Evolutionary conservation across 2,113 vertebrate genomes (phyloP).

Genomic region (human (Homo sapiens)): GRCh38 chr9:134237501-134238000

Average conservation of each 20-base stretch:
- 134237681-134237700: neutral
- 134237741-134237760: rapidly evolving
- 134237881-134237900: neutral
- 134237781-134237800: neutral
- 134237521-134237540: neutral
- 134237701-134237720: neutral
- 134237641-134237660: neutral
- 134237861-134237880: neutral
- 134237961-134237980: neutral
- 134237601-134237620: neutral
- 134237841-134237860: neutral
- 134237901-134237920: neutral
- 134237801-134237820: neutral
- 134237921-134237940: neutral
- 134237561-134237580: rapidly evolving
- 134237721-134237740: no score
- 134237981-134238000: neutral
- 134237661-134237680: neutral
- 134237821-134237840: neutral
- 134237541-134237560: neutral
- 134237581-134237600: neutral
- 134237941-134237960: neutral
- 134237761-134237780: neutral
- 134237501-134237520: rapidly evolving
- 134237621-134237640: neutral